A percentile compares a stretch with the other conserved stretches of the same genome.
Evolutionary conservation across 2,113 vertebrate species (phyloP).

Genomic region (Oryzias celebensis): DNA sequence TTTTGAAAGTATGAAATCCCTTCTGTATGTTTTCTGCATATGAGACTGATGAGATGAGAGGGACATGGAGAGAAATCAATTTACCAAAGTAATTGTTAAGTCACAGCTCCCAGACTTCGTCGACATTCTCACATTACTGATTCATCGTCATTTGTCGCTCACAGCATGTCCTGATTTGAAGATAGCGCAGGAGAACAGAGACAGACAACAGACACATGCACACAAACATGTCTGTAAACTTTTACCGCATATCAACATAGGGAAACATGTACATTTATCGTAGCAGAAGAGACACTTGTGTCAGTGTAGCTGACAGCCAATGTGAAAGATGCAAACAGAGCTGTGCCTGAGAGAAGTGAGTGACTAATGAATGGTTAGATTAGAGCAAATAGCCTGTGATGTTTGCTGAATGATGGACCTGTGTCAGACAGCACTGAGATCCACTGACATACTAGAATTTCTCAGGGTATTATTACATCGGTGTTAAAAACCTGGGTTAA

Average conservation of each 20-base stretch:
- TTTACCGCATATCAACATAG: slow-evolving; percentile 13
- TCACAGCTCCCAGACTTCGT: slow-evolving; percentile 64
- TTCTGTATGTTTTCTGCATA: slow-evolving; percentile 8
- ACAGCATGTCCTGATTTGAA: slow-evolving; percentile 62
- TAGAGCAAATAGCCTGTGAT: slow-evolving; percentile 42
- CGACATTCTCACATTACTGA: slow-evolving; percentile 76
- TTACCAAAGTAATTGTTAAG: slow-evolving; percentile 10
- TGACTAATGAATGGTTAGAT: slow-evolving; percentile 50
- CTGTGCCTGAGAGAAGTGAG: slow-evolving; percentile 11
- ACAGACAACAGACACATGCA: slow-evolving; percentile 27
- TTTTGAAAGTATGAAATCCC: slow-evolving; percentile 1
- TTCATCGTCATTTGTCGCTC: slow-evolving; percentile 64
- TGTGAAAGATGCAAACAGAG: slow-evolving; percentile 18
- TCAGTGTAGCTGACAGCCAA: slow-evolving; percentile 17
- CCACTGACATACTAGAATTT: slow-evolving; percentile 51
- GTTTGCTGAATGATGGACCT: slow-evolving; percentile 37
- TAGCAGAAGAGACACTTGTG: not conserved
- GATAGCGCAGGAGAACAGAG: slow-evolving; percentile 30
- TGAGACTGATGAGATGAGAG: slow-evolving; percentile 7
- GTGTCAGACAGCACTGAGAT: slow-evolving; percentile 31
- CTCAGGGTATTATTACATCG: slow-evolving; percentile 57
- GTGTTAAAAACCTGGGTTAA: slow-evolving; percentile 56
- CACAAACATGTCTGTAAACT: slow-evolving; percentile 16
- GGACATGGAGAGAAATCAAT: slow-evolving; percentile 19
- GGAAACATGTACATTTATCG: not conserved